Evolutionary conservation across 2,113 vertebrate species (phyloP), one percentile per base, ranked within the genome.

Genomic region (Thunnus thynnus): DNA sequence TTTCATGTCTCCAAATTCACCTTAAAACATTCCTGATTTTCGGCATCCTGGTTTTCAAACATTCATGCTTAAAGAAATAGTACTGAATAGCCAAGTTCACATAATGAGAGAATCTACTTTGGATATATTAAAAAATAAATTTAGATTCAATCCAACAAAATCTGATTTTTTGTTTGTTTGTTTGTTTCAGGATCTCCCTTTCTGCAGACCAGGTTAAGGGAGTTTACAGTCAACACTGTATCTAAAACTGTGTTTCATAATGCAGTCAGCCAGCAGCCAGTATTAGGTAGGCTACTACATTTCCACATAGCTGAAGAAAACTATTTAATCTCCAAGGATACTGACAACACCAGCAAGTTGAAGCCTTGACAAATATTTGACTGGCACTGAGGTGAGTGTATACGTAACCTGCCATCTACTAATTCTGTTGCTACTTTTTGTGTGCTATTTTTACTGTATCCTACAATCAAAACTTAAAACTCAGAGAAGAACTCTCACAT

Each of bases 271-370:
- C 54, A 16, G 64, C 11, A 27, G 25, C n/a, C 3, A 27, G 5
- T 16, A 48, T 62, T 22, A 70, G 7, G n/a, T 20, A 9, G 22
- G 25, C 57, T 70, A 16, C 13, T 71, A 65, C 3, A 20, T 68
- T 76, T 20, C 47, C 68, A 57, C 32, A 30, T 66, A 44, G 20
- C 20, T 61, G 17, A 25, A 20, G 30, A 54, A 9, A 18, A 52
- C 22, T 76, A 55, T 27, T 86, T 69, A 30, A 55, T 92, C 85
- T 85, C 88, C 84, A 82, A 41, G 90, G 91, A 80, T 78, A 92
- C 90, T 20, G 57, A 78, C 85, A 91, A 92, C 88, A 89, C 20
- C 10, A 51, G 55, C n/a, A 69, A 62, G 55, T 20, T 54, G 32
- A 78, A 5, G 32, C 30, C 58, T n/a, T 30, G 32, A 13, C 56